Conservation (phyloP, 2,113 vertebrate genomes). For the Sceloporus tristichus region DNA sequence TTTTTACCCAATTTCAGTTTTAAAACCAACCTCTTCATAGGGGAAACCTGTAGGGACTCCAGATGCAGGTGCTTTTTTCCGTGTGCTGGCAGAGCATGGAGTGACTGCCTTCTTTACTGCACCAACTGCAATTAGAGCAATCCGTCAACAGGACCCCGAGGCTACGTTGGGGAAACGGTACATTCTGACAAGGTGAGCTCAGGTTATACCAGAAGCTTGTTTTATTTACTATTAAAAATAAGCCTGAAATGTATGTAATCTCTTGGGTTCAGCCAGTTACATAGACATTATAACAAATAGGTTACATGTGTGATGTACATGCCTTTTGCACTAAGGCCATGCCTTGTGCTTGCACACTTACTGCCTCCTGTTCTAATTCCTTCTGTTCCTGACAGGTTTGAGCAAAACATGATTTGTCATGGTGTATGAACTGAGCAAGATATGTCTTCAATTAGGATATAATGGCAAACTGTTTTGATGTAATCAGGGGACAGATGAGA, state of each 20-base stretch:
- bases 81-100: constrained; percentile 91
- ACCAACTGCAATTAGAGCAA: constrained; percentile 95
- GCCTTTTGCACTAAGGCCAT: not conserved
- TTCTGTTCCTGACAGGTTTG: not conserved
- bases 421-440: too few species aligned
- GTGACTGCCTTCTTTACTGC: constrained; percentile 90
- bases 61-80: constrained; percentile 93
- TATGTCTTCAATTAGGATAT: not conserved
- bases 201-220: constrained; percentile 48
- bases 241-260: constrained; percentile 13
- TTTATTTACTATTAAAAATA: constrained; percentile 48
- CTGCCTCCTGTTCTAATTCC: not conserved
- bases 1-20: constrained; percentile 73
- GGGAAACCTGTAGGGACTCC: constrained; percentile 98
- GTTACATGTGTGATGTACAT: not conserved
- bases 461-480: not conserved
- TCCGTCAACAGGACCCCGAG: constrained; percentile 94
- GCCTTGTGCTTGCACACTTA: not conserved
- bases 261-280: constrained; percentile 33
- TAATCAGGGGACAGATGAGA: not conserved
- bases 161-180: constrained; percentile 84
- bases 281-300: constrained; percentile 3
- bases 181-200: constrained; percentile 86
- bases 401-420: not conserved
- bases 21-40: constrained; percentile 81